These are phyloP conservation scores for Lathamus discolor DNA, from an alignment of 2,113 vertebrate species.

Conservation along the genomic window DNA sequence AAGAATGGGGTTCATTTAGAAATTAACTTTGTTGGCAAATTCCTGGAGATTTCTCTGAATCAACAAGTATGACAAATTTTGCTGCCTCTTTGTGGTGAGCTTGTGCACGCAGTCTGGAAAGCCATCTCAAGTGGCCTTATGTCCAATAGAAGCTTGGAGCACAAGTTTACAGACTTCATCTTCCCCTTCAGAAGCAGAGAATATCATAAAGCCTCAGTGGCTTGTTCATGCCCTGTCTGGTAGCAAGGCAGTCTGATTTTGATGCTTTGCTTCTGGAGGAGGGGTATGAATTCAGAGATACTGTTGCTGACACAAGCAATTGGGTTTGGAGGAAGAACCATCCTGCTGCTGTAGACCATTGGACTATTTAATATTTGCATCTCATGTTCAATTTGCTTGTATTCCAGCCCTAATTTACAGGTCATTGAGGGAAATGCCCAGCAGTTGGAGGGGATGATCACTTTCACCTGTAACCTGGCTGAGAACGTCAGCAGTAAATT, in stretches of 20 bases:
- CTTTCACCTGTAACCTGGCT: constrained; percentile 94
- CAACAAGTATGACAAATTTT: no score
- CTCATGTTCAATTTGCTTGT: background rate
- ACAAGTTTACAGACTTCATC: background rate
- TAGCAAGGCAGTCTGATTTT: background rate
- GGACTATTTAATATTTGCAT: accelerated
- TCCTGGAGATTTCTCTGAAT: no score
- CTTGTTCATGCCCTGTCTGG: background rate
- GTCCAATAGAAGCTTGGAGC: background rate
- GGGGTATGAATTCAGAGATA: background rate
- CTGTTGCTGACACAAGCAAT: no score
- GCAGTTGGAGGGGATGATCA: constrained; percentile 95
- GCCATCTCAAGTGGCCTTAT: background rate
- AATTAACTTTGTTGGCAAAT: no score
- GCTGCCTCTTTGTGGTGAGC: background rate
- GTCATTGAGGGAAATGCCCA: constrained; percentile 94
- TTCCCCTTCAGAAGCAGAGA: background rate
- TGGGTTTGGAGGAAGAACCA: no score
- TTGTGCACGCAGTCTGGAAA: background rate
- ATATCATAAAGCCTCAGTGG: background rate
- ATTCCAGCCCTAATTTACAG: constrained; percentile 89
- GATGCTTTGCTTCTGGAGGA: background rate
- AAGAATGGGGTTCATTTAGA: no score
- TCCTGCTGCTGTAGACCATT: background rate
- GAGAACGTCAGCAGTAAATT: constrained; percentile 98